Base-by-base conservation (phyloP, 2,113 vertebrate species). In the Forbesichthys agassizii region DNA sequence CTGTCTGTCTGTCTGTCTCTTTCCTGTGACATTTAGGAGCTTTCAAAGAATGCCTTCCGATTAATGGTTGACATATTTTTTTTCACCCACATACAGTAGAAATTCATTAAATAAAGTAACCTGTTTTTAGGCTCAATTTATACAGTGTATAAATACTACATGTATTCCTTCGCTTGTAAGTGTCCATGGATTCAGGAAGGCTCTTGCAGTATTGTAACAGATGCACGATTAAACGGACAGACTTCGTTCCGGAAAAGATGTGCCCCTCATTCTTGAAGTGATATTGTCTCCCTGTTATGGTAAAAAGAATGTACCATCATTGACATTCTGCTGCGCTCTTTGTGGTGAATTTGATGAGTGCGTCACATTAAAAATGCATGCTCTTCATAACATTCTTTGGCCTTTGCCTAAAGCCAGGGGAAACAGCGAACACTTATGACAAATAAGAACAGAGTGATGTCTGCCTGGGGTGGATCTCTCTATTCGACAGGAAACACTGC, bases 311-410 rank as follows among this genome's bases (percentile, higher is more conserved):
- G 66, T 87, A 83, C 63, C 65, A 55, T 86, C 80, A 73, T 87
- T 90, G 83, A 68, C 67, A 92, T 91, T 91, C 86, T 56, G 80
- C 74, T 86, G 81, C 67, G 82, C 75, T 71, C 69, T 9, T 77
- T 54, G 75, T 73, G 79, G 74, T 80, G 85, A 78, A 84, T 89
- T 80, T 87, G 88, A 90, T 85, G 82, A 89, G 84, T 83, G 80
- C 69, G 81, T 88, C 80, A 65, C 88, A 91, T 91, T 91, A 90
- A 91, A 90, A 90, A 91, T 91, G 90, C 81, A 90, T 90, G 89
- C 77, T 76, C 62, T 84, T 83, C 82, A 52, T 88, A 55, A 71
- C 59, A 6, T 89, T 88, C 68, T 53, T 61, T 90, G 88, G 90
- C 89, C 91, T 89, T 87, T 88, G 87, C 84, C 85, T 88, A 72